phyloP scores from a whole-genome alignment of 2,888 invertebrate species.

The Incurvaria masculella region DNA sequence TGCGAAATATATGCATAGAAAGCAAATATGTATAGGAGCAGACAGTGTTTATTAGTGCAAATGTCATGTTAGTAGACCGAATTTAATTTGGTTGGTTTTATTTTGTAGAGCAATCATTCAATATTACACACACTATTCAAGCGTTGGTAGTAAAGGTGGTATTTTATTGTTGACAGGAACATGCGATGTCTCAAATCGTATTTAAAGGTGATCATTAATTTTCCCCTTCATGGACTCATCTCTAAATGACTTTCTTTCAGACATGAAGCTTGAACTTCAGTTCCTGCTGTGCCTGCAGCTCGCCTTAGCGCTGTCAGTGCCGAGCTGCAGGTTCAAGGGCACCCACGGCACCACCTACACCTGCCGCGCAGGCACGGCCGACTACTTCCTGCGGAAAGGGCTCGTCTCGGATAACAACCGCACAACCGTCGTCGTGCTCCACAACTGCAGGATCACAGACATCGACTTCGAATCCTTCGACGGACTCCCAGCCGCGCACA shows the following conservation, averaged over 20 bases:
- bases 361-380: constrained; percentile 19
- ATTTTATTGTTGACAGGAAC: too few species aligned
- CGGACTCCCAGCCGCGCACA: constrained; percentile 22
- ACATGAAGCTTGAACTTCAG: neutral
- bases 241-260: neutral
- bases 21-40: too few species aligned
- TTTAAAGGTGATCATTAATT: too few species aligned
- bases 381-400: constrained; percentile 19
- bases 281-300: neutral
- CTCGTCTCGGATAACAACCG: constrained; percentile 23
- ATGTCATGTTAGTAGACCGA: too few species aligned
- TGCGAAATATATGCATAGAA: too few species aligned
- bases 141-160: too few species aligned
- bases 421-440: constrained; percentile 21
- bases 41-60: too few species aligned
- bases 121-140: too few species aligned
- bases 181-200: too few species aligned
- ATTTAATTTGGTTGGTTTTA: too few species aligned
- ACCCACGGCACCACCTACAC: constrained; percentile 2
- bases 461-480: constrained; percentile 27
- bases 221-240: too few species aligned
- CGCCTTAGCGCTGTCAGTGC: neutral
- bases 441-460: constrained; percentile 21
- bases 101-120: too few species aligned
- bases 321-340: neutral